phyloP scores from a whole-genome alignment of 2,888 invertebrate genomes.

The Hydraecia micacea region DNA sequence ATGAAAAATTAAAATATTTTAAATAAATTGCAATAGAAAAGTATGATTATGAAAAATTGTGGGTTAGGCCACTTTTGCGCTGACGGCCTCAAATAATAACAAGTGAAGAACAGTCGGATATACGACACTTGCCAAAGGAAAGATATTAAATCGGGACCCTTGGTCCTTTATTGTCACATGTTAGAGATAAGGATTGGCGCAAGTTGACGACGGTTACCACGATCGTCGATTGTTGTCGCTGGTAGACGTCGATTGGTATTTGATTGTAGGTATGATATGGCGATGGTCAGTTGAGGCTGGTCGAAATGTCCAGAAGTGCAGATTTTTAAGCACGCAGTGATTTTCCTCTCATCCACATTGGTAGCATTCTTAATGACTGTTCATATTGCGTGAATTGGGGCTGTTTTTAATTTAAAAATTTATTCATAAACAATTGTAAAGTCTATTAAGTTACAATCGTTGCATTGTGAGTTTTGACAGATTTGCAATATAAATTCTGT shows the following conservation, averaged over 20 bases:
- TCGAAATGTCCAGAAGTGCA: background rate
- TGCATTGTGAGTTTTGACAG: background rate
- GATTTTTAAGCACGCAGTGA: background rate
- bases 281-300: background rate
- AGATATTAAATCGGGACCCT: constrained; percentile 61
- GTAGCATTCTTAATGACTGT: background rate
- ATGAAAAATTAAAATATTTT: no score
- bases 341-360: background rate
- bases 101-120: constrained; percentile 53
- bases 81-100: no score
- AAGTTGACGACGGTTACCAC: background rate
- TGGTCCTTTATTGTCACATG: constrained; percentile 55
- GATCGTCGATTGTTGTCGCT: no score
- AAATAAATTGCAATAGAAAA: no score
- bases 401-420: background rate
- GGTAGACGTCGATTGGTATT: background rate
- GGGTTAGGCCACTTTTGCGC: no score
- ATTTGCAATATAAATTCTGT: background rate
- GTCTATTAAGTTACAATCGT: background rate
- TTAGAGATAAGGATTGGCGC: constrained; percentile 27
- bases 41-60: no score
- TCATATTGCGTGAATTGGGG: no score
- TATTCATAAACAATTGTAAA: background rate
- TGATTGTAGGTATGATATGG: background rate
- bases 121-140: constrained; percentile 54